Conservation (phyloP, 2,797 vertebrate species). For the Pipistrellus kuhlii region DNA sequence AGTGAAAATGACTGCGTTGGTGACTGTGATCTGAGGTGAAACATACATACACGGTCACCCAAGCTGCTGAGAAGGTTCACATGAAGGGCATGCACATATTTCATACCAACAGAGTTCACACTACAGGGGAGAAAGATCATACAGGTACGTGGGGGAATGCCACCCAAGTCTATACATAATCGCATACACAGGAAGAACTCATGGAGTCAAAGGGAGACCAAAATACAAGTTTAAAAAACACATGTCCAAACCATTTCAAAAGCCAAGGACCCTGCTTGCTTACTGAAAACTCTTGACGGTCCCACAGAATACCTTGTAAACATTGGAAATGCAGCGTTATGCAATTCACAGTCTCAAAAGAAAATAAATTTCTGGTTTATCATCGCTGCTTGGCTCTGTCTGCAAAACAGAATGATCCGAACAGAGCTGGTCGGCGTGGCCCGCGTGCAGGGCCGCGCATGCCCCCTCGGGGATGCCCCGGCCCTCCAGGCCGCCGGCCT, state of each 20-base stretch:
- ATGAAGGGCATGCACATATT: conserved; percentile 88
- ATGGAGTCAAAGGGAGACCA: conserved; percentile 85
- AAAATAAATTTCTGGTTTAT: conserved; percentile 98
- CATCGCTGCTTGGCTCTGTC: conserved; percentile 86
- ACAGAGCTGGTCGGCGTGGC: conserved; percentile 87
- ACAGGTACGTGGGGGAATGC: conserved; percentile 69
- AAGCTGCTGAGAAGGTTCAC: conserved; percentile 71
- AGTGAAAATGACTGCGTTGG: conserved; percentile 76
- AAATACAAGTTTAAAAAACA: conserved; percentile 25
- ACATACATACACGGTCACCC: conserved; percentile 88
- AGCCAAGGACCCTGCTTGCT: conserved; percentile 21
- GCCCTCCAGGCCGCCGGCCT: conserved; percentile 83
- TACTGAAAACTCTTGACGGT: conserved; percentile 73
- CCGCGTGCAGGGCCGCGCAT: conserved; percentile 88
- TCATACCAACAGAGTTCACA: conserved; percentile 80
- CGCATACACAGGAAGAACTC: conserved; percentile 64
- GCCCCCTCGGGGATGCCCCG: conserved; percentile 95
- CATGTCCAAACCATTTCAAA: conserved; percentile 74
- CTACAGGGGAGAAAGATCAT: conserved; percentile 74
- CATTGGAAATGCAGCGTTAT: conserved; percentile 76
- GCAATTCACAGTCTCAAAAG: conserved; percentile 93
- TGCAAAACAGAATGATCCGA: conserved; percentile 86
- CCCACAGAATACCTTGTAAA: conserved; percentile 85
- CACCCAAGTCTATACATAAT: conserved; percentile 82
- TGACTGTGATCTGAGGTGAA: conserved; percentile 81